A percentile compares a stretch with the other conserved stretches of the same genome.
phyloP scores from a whole-genome alignment of 2,888 invertebrate genomes.

The Rapana venosa region DNA sequence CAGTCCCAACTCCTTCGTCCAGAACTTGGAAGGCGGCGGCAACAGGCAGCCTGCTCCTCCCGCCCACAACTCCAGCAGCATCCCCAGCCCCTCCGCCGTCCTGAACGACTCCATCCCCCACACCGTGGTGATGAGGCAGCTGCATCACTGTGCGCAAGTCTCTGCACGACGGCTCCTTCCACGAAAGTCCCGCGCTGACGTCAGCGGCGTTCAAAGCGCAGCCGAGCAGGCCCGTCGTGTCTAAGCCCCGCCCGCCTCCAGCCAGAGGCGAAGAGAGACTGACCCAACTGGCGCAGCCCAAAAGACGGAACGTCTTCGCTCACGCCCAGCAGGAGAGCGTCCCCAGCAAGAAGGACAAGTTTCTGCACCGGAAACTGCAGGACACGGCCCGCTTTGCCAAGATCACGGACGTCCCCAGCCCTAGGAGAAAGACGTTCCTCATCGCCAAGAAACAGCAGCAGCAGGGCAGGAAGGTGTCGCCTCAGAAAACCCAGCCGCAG shows the following conservation, averaged over 20 bases:
- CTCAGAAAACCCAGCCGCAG: background rate
- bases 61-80: background rate
- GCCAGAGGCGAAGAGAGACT: background rate
- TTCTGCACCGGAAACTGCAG: conserved; percentile 19
- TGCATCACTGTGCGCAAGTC: conserved; percentile 54
- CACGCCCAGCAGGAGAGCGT: background rate
- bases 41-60: conserved; percentile 39
- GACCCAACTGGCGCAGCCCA: conserved; percentile 28
- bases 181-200: background rate
- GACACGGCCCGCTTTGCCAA: conserved; percentile 38
- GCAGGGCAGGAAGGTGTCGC: conserved; percentile 18
- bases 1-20: conserved; percentile 65
- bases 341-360: conserved; percentile 34
- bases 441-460: conserved; percentile 48
- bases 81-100: conserved; percentile 51
- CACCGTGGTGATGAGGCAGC: conserved; percentile 61
- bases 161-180: conserved; percentile 32
- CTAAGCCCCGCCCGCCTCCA: background rate
- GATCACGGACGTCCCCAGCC: conserved; percentile 54
- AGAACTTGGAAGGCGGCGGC: conserved; percentile 57
- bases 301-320: conserved; percentile 12
- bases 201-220: background rate
- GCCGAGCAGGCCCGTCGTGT: background rate
- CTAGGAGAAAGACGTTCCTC: conserved; percentile 63
- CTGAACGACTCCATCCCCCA: conserved; percentile 64